Evolutionary conservation across 2,888 invertebrate species (phyloP), one percentile per base, ranked within the genome.

Genomic region (Tanypteryx hageni): DNA sequence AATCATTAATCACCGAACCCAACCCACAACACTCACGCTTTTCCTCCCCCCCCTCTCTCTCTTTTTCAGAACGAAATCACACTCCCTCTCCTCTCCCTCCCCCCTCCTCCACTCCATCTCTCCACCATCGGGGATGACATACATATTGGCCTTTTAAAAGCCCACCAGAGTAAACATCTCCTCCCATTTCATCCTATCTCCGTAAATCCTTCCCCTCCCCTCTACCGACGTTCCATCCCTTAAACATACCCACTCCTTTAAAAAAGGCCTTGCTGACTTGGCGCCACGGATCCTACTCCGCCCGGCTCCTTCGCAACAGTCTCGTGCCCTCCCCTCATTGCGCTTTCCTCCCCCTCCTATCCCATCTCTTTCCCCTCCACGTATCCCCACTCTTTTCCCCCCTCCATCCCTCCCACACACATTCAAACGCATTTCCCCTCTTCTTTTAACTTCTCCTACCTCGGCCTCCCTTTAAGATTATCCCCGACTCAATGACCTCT

Each of bases 401-500:
- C 10, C 76, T 11, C n/a, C n/a, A 3, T 11, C n/a, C 76, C 5
- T n/a, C 76, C 18, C n/a, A n/a, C 16, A 14, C 76, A n/a, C n/a
- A n/a, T 10, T 81, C n/a, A n/a, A 0, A 14, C 76, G 76, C n/a
- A n/a, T 10, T 81, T 81, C 81, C 0, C 27, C 9, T 10, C 27
- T 11, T 81, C 3, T 18, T 18, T 64, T 64, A 64, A 64, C n/a
- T 11, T 16, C 81, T 9, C 27, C 27, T 31, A 9, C n/a, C 9
- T 81, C 81, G 10, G 13, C 27, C 13, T 10, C 61, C 61, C 86
- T 59, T 86, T 86, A 86, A 86, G 86, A 86, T 27, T 18, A 61
- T 86, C 86, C 86, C 86, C 61, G 58, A 86, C 86, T 59, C 86
- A 86, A 86, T 86, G 86, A 86, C 86, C 86, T 86, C 86, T 86